Evolutionary conservation across 1,140 invertebrate genomes (phyloP).

Genomic region (Steinernema khuongi): DNA sequence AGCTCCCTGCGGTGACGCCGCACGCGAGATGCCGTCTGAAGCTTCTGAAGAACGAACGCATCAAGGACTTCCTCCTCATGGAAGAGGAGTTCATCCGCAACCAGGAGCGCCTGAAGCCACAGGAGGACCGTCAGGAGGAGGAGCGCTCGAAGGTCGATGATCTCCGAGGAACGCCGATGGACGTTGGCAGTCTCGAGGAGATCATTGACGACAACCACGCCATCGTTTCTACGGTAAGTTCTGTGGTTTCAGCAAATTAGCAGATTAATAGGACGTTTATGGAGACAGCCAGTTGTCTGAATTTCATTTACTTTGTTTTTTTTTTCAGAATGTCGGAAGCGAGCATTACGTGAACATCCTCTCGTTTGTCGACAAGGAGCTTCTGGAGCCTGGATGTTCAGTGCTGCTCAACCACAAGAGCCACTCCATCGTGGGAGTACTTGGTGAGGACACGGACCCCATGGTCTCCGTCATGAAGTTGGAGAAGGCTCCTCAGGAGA

Average conservation of each 20-base stretch:
- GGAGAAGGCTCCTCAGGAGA: constrained; percentile 98
- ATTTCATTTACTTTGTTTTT: no score
- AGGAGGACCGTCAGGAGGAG: constrained; percentile 98
- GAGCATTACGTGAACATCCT: constrained; percentile 99
- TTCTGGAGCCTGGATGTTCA: constrained; percentile 95
- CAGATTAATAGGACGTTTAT: no score
- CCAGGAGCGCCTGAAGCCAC: constrained; percentile 92
- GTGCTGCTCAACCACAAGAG: constrained; percentile 96
- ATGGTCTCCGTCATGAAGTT: constrained; percentile 99
- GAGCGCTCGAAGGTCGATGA: constrained; percentile 92
- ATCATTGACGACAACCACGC: constrained; percentile 99
- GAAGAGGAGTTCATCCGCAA: constrained; percentile 99
- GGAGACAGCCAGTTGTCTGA: no score
- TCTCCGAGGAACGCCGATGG: constrained; percentile 96
- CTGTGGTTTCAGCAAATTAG: no score
- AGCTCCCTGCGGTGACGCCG: constrained; percentile 92
- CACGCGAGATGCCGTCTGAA: constrained; percentile 92
- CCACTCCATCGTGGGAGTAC: constrained; percentile 94
- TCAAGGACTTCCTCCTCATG: constrained; percentile 97
- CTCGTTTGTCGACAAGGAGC: constrained; percentile 99
- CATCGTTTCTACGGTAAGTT: constrained; percentile 80
- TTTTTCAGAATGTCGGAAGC: constrained; percentile 77
- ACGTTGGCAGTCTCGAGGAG: constrained; percentile 96
- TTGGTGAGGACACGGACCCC: constrained; percentile 98
- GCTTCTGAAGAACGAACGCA: constrained; percentile 87